phyloP scores from a whole-genome alignment of 2,797 vertebrate genomes.

The Onychomys arenicola region DNA sequence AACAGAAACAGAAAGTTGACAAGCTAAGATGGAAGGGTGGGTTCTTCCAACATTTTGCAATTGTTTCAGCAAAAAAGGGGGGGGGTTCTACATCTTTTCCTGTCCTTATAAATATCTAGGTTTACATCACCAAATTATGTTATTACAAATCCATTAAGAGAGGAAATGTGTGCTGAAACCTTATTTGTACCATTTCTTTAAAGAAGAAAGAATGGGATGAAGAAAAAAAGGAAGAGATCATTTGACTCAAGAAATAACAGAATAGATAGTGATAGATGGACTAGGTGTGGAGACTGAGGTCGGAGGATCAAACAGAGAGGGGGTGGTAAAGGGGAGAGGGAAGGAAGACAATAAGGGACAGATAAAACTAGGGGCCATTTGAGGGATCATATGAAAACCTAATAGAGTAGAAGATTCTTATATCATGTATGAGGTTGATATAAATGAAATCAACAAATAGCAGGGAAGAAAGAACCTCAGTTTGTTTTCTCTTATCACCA shows the following conservation, averaged over 20 bases:
- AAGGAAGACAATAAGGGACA: background rate
- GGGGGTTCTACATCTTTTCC: background rate
- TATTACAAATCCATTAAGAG: background rate
- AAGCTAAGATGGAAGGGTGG: background rate
- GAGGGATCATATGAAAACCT: background rate
- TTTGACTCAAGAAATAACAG: background rate
- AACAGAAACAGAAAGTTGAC: background rate
- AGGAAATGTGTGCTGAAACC: background rate
- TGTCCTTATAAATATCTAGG: background rate
- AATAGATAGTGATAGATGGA: background rate
- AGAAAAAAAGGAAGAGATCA: background rate
- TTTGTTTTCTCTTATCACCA: background rate
- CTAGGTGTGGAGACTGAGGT: too few species aligned
- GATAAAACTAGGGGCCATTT: background rate
- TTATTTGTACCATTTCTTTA: background rate
- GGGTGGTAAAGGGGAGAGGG: background rate
- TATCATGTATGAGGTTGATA: background rate
- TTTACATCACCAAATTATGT: background rate
- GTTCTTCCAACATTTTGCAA: background rate
- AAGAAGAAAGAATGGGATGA: background rate
- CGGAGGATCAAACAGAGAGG: too few species aligned
- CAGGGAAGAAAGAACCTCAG: background rate
- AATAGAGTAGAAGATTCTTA: background rate
- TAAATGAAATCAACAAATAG: background rate
- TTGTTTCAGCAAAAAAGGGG: background rate